phyloP scores from a whole-genome alignment of 2,113 vertebrate genomes.

The Lucifuga dentata region DNA sequence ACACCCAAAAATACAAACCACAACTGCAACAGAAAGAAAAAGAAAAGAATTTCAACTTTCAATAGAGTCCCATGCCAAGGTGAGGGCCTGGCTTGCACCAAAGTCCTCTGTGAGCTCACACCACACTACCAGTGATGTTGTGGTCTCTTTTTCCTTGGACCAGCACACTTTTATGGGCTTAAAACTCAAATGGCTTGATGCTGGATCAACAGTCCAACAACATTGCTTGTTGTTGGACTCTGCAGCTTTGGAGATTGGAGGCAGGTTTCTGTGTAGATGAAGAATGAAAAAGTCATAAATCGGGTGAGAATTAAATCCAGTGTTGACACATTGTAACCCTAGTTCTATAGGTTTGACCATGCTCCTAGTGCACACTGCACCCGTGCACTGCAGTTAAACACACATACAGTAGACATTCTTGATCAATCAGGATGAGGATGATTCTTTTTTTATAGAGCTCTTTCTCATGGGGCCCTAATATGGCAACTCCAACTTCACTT shows the following conservation, averaged over 20 bases:
- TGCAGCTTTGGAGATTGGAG: slow-evolving; percentile 11
- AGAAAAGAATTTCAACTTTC: no score
- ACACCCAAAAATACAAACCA: not conserved
- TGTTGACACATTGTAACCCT: not conserved
- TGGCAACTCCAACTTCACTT: no score
- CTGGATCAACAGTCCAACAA: slow-evolving; percentile 23
- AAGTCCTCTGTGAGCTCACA: not conserved
- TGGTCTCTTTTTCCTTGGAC: slow-evolving; percentile 7
- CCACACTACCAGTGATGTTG: not conserved
- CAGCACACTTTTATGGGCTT: not conserved
- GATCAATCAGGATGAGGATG: no score
- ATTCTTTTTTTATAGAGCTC: no score
- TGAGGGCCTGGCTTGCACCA: slow-evolving; percentile 4
- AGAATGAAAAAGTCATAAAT: slow-evolving; percentile 52
- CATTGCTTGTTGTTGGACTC: slow-evolving; percentile 12
- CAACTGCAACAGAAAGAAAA: slow-evolving; percentile 4
- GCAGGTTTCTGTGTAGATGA: slow-evolving; percentile 30
- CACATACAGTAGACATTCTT: no score
- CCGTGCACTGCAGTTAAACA: no score
- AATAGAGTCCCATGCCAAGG: not conserved
- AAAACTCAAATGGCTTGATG: slow-evolving; percentile 4
- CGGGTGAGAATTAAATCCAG: slow-evolving; percentile 1
- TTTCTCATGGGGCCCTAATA: no score
- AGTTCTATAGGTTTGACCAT: slow-evolving; percentile 2
- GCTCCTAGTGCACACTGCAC: no score